These are phyloP conservation scores for Apeltes quadracus DNA, from an alignment of 2,113 vertebrate genomes.

Conservation along the genomic window DNA sequence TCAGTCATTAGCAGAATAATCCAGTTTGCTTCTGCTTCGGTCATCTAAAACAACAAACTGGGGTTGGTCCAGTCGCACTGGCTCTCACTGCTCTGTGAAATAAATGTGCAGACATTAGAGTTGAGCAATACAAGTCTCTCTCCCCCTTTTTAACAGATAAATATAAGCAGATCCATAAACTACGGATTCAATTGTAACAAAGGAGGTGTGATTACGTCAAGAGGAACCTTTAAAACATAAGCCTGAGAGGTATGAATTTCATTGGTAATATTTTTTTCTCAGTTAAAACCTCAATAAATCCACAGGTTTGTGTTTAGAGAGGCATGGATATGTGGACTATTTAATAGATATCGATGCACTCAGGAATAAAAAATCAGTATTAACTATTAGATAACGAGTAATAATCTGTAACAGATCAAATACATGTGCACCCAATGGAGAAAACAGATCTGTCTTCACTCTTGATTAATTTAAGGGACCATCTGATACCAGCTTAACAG, in stretches of 20 bases:
- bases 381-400: neutral
- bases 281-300: neutral
- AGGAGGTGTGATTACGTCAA: neutral
- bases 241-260: neutral
- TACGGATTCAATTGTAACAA: neutral
- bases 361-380: neutral
- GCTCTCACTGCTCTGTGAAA: neutral
- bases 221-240: neutral
- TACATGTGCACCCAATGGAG: conserved; percentile 15
- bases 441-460: neutral
- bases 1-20: conserved; percentile 13
- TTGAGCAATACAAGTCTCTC: neutral
- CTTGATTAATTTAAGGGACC: neutral
- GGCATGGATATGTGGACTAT: neutral
- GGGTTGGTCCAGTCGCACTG: neutral
- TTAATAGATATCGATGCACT: neutral
- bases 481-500: neutral
- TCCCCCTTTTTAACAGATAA: neutral
- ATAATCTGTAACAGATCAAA: neutral
- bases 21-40: conserved; percentile 8
- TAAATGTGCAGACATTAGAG: neutral
- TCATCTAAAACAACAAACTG: neutral
- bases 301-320: neutral
- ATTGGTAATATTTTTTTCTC: neutral
- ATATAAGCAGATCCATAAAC: neutral